Conservation (phyloP, 2,888 invertebrate genomes). For the Flabesymbios commensalis region DNA sequence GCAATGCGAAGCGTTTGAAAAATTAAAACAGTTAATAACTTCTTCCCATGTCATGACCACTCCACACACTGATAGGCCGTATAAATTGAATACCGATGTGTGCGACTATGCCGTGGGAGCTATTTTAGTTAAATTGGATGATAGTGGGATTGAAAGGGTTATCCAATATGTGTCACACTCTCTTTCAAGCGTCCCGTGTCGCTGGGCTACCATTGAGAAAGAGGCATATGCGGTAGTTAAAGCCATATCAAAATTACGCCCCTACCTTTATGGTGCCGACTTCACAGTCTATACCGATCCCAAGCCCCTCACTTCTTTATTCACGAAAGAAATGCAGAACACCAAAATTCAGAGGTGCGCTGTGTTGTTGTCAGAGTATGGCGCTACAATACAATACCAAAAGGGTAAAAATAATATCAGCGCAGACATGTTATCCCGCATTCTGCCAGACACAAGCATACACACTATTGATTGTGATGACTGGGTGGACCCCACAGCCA, state of each 20-base stretch:
- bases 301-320: conserved; percentile 7
- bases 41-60: neutral
- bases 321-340: conserved; percentile 6
- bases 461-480: no score
- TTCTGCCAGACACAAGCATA: no score
- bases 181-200: neutral
- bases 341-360: conserved; percentile 11
- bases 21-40: neutral
- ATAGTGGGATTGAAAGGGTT: conserved; percentile 6
- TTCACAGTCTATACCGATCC: conserved; percentile 12
- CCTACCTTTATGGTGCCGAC: conserved; percentile 5
- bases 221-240: conserved; percentile 5
- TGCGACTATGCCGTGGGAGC: conserved; percentile 4
- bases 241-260: neutral
- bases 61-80: neutral
- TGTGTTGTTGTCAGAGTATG: conserved; percentile 3
- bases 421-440: no score
- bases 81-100: conserved; percentile 10
- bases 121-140: conserved; percentile 5
- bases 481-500: no score
- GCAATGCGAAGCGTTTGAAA: neutral
- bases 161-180: conserved; percentile 9
- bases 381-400: neutral
- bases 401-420: no score
- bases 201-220: conserved; percentile 11